Conservation (phyloP, 1,140 invertebrate species). For the Contarinia nasturtii region DNA sequence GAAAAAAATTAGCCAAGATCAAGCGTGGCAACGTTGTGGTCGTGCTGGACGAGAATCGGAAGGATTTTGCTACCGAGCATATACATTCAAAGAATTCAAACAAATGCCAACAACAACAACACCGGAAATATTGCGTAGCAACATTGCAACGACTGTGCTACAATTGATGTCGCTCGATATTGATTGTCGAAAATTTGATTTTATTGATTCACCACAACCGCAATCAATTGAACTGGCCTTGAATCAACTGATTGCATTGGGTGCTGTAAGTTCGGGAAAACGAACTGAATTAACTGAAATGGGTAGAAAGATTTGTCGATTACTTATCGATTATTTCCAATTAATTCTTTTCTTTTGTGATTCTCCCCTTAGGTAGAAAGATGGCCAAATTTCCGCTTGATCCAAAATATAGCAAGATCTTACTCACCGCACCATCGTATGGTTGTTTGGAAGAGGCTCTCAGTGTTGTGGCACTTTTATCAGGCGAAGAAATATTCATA, state of each 20-base stretch:
- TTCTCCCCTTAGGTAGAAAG: too few relatives aligned
- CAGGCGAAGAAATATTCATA: slow-evolving; percentile 38
- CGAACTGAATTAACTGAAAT: slow-evolving; percentile 41
- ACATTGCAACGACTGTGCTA: slow-evolving; percentile 26
- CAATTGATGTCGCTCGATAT: slow-evolving; percentile 73
- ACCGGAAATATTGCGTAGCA: slow-evolving; percentile 66
- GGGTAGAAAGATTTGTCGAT: too few relatives aligned
- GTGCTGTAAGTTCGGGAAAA: slow-evolving; percentile 39
- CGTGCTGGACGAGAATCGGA: slow-evolving; percentile 71
- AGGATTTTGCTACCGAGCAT: slow-evolving; percentile 70
- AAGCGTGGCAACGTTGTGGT: slow-evolving; percentile 80
- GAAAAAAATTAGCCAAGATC: slow-evolving; percentile 70
- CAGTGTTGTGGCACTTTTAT: slow-evolving; percentile 36
- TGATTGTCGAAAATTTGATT: slow-evolving; percentile 68
- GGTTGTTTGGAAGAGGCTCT: slow-evolving; percentile 66
- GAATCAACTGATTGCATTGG: slow-evolving; percentile 49
- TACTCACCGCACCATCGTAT: slow-evolving; percentile 56
- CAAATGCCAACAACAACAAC: slow-evolving; percentile 45
- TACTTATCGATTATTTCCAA: too few relatives aligned
- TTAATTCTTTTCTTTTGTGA: too few relatives aligned
- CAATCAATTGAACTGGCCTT: slow-evolving; percentile 49
- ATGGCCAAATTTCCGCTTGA: slow-evolving; percentile 87
- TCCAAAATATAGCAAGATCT: slow-evolving; percentile 69
- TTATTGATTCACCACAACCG: slow-evolving; percentile 68
- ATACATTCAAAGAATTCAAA: slow-evolving; percentile 50